phyloP scores from a whole-genome alignment of 2,113 vertebrate species.

The Hippopotamus amphibius region DNA sequence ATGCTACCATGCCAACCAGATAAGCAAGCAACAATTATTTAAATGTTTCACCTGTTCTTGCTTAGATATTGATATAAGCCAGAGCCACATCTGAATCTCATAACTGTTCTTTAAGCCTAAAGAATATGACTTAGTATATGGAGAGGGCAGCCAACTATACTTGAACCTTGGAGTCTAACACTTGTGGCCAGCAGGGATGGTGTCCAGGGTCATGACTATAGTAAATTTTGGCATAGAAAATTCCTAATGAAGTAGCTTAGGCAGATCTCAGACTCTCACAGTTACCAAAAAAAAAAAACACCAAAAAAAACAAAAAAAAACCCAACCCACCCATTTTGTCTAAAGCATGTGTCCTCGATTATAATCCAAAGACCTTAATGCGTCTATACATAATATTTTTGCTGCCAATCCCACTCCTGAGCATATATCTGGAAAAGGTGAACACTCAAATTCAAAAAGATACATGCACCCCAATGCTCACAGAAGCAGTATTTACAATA shows the following conservation, averaged over 20 bases:
- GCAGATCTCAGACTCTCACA: neutral
- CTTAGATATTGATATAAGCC: neutral
- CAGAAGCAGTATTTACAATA: neutral
- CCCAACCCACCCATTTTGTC: neutral
- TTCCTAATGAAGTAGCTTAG: neutral
- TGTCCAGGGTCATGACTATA: neutral
- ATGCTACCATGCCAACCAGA: neutral
- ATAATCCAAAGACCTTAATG: neutral
- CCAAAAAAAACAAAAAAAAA: neutral
- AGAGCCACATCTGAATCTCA: neutral
- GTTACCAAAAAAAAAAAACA: neutral
- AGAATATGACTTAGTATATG: neutral
- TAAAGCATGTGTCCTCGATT: neutral
- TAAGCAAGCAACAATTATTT: neutral
- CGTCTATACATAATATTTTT: neutral
- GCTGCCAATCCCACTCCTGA: neutral
- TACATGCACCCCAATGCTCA: neutral
- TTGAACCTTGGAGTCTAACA: neutral
- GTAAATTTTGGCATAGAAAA: neutral
- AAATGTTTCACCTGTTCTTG: neutral
- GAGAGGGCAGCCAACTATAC: neutral
- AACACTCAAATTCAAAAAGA: neutral
- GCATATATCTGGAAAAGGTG: neutral
- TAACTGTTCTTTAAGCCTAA: neutral
- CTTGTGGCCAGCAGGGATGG: neutral